Evolutionary conservation across 2,113 vertebrate species (phyloP).

Genomic region (Anseranas semipalmata): DNA sequence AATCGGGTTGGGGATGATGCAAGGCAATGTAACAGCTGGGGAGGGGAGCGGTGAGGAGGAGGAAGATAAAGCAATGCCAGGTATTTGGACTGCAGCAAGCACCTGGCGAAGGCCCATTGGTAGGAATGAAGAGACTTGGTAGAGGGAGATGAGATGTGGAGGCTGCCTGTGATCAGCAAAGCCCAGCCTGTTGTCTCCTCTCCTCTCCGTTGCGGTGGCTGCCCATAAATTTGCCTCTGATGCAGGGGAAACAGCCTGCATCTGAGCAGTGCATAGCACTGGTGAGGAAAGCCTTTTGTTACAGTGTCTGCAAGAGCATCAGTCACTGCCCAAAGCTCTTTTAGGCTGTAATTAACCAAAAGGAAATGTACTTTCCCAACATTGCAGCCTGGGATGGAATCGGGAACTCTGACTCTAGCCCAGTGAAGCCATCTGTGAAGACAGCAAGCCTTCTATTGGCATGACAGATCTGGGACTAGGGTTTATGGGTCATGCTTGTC

Average conservation of each 20-base stretch:
- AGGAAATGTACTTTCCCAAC: not conserved
- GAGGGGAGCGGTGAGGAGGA: not conserved
- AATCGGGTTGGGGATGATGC: not conserved
- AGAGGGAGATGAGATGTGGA: not conserved
- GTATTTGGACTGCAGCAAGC: accelerated
- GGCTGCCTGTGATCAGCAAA: not conserved
- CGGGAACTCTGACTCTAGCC: not conserved
- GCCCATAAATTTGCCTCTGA: not conserved
- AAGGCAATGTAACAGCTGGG: accelerated
- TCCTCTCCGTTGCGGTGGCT: not conserved
- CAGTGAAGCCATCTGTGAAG: not conserved
- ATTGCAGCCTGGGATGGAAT: not conserved
- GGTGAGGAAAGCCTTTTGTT: not conserved
- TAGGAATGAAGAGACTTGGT: not conserved
- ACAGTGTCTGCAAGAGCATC: not conserved
- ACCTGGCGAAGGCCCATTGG: accelerated
- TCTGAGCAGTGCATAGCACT: not conserved
- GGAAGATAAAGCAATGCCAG: not conserved
- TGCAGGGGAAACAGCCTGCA: not conserved
- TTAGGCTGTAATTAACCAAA: not conserved
- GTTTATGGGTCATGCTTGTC: not conserved
- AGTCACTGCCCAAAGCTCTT: not conserved
- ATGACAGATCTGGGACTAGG: not conserved
- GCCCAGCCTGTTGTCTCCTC: not conserved
- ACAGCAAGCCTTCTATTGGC: not conserved